Percentiles rank a stretch among this genome's conserved stretches.
These are phyloP conservation scores for Ophion costatus DNA, from an alignment of 2,888 invertebrate genomes.

Conservation along the genomic window DNA sequence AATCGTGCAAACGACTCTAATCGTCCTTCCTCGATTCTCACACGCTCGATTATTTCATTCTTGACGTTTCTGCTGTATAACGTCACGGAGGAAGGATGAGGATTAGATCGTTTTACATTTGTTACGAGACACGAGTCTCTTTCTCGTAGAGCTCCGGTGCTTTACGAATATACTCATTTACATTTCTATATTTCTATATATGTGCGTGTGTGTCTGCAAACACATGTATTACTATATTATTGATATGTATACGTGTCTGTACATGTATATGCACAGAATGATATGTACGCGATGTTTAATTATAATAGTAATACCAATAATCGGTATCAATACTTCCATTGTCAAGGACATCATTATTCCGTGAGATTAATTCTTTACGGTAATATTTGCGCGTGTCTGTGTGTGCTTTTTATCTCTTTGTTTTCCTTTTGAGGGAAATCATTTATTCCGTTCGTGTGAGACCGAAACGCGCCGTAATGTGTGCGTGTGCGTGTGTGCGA, in stretches of 20 bases:
- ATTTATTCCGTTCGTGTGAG: neutral
- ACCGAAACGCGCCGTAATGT: constrained; percentile 32
- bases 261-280: constrained; percentile 46
- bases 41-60: constrained; percentile 18
- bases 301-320: constrained; percentile 63
- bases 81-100: constrained; percentile 43
- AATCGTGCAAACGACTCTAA: neutral
- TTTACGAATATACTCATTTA: constrained; percentile 51
- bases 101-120: constrained; percentile 43
- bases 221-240: constrained; percentile 31
- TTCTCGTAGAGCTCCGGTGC: constrained; percentile 44
- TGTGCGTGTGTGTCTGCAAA: constrained; percentile 15
- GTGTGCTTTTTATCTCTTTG: neutral
- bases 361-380: neutral
- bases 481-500: too few relatives aligned
- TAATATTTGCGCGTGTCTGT: neutral
- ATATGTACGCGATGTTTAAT: constrained; percentile 66
- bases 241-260: constrained; percentile 60
- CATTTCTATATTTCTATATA: constrained; percentile 40
- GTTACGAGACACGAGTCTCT: constrained; percentile 49
- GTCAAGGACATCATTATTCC: constrained; percentile 46
- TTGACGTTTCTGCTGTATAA: neutral
- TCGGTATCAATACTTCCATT: constrained; percentile 55
- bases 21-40: neutral
- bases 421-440: neutral